These are phyloP conservation scores for Sebastiscus albofasciatus DNA, from an alignment of 2,797 vertebrate genomes.

Conservation along the genomic window DNA sequence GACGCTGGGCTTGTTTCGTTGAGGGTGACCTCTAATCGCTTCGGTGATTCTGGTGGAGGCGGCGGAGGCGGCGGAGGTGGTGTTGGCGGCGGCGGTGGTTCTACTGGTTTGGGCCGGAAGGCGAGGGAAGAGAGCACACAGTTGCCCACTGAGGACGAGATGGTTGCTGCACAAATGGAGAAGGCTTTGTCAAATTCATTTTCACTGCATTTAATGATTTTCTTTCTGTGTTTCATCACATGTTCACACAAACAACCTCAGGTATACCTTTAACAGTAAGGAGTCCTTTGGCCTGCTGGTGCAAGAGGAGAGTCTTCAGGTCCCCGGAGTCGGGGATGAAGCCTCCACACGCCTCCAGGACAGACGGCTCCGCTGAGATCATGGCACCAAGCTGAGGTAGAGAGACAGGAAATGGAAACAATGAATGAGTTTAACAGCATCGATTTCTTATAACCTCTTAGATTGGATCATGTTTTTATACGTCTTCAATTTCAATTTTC, in stretches of 20 bases:
- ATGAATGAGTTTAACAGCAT: background rate
- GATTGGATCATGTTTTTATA: too few relatives aligned
- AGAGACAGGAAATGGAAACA: background rate
- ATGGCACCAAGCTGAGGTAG: constrained; percentile 75
- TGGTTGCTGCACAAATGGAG: constrained; percentile 63
- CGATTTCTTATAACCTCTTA: background rate
- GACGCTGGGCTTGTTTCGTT: constrained; percentile 35
- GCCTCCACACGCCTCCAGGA: constrained; percentile 75
- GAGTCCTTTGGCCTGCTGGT: constrained; percentile 77
- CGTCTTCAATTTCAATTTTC: background rate
- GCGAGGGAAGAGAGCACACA: constrained; percentile 76
- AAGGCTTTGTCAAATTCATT: background rate
- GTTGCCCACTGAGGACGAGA: constrained; percentile 77
- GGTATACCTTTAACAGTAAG: constrained; percentile 74
- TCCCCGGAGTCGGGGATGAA: constrained; percentile 74
- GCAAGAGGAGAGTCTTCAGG: constrained; percentile 74
- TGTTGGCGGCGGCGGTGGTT: constrained; percentile 10
- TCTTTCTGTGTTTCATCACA: background rate
- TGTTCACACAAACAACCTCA: background rate
- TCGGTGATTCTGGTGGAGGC: constrained; percentile 36
- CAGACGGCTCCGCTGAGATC: constrained; percentile 70
- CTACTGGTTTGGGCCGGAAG: constrained; percentile 55
- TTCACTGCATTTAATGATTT: background rate
- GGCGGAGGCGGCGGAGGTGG: background rate
- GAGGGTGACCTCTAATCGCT: constrained; percentile 8